Percentiles rank a stretch among this genome's conserved stretches.
phyloP scores from a whole-genome alignment of 2,113 vertebrate genomes.

The Nothoprocta pentlandii region DNA sequence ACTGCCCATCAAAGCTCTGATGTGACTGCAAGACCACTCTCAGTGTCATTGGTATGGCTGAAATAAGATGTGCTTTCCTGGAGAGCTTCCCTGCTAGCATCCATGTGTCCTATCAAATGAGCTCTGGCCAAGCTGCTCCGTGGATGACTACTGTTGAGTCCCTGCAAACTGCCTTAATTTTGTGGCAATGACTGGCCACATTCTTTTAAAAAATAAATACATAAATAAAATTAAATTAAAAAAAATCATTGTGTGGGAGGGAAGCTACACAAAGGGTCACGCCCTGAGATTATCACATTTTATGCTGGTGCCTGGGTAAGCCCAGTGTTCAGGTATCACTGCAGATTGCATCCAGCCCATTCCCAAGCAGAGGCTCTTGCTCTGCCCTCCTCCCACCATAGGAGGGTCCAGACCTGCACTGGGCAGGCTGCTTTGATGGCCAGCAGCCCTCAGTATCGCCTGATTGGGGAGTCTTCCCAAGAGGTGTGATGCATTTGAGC shows the following conservation, averaged over 20 bases:
- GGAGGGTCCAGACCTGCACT: neutral
- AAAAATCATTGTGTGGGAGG: too few relatives aligned
- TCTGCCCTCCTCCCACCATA: neutral
- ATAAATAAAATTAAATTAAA: too few relatives aligned
- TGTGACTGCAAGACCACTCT: neutral
- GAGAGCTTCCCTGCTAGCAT: neutral
- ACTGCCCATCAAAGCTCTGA: neutral
- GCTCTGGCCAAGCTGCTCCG: neutral
- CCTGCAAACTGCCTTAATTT: accelerated
- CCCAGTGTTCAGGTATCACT: neutral
- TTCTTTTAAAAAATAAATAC: neutral
- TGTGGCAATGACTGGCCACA: neutral
- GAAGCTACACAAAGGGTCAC: neutral
- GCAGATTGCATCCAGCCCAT: neutral
- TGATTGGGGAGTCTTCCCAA: neutral
- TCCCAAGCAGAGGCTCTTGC: neutral
- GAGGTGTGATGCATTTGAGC: neutral
- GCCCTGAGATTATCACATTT: neutral
- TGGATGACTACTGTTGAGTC: neutral
- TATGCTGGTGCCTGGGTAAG: neutral
- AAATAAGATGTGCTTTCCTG: neutral
- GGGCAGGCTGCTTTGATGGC: neutral
- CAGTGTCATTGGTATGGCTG: accelerated
- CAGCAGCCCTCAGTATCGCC: accelerated
- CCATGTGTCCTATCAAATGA: neutral